Conservation (phyloP, 2,888 invertebrate species). For the Troides oblongomaculatus region DNA sequence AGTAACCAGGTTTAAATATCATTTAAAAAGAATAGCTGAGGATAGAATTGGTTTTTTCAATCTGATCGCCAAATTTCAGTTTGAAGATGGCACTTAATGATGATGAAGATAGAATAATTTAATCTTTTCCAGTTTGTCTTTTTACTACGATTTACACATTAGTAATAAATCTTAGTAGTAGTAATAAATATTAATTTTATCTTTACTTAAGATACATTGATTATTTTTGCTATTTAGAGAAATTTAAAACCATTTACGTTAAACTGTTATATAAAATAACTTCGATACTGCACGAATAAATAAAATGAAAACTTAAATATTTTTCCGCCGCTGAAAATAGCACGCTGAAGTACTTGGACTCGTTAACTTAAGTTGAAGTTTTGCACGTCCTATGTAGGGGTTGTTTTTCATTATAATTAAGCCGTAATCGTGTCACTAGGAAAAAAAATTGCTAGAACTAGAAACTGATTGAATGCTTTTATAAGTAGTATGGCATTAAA, state of each 20-base stretch:
- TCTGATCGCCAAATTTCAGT: no score
- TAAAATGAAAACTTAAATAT: conserved; percentile 7
- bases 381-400: conserved; percentile 8
- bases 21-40: no score
- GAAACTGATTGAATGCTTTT: neutral
- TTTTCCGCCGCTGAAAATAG: conserved; percentile 14
- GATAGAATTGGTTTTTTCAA: no score
- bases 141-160: neutral
- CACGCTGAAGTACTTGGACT: conserved; percentile 14
- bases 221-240: no score
- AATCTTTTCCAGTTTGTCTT: no score
- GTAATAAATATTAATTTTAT: neutral
- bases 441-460: neutral
- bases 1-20: no score
- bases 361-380: conserved; percentile 23
- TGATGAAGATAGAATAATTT: no score
- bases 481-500: neutral
- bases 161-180: neutral
- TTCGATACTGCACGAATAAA: conserved; percentile 2
- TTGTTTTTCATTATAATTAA: conserved; percentile 7
- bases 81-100: no score
- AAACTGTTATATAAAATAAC: neutral
- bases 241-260: neutral
- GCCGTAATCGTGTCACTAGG: conserved; percentile 9
- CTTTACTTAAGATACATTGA: neutral